Conservation (phyloP, 2,888 invertebrate species). For the Amaurobius ferox region DNA sequence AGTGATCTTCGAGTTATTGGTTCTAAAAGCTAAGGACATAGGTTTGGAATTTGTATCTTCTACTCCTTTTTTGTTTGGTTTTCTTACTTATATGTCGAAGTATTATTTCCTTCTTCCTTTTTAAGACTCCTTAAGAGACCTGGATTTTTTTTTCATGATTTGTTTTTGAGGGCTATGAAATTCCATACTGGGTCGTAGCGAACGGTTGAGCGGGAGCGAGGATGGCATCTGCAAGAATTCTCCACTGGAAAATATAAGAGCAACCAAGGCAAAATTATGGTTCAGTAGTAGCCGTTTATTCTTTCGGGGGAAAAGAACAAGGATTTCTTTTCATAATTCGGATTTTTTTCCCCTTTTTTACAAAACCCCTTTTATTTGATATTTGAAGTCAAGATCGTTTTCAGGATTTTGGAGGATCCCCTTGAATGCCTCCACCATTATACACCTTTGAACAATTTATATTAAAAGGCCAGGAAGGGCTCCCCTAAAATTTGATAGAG, state of each 20-base stretch:
- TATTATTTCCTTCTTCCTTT: background rate
- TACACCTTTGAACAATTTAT: too few relatives aligned
- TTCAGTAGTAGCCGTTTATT: background rate
- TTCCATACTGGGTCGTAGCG: background rate
- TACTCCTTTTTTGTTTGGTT: conserved; percentile 29
- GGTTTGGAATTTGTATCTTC: conserved; percentile 46
- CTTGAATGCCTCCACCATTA: too few relatives aligned
- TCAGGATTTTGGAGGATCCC: too few relatives aligned
- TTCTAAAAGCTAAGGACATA: conserved; percentile 48
- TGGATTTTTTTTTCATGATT: conserved; percentile 13
- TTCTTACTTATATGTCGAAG: background rate
- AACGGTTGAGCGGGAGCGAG: background rate
- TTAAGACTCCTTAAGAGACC: background rate
- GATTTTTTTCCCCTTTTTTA: too few relatives aligned
- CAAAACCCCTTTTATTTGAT: too few relatives aligned
- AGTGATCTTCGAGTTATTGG: conserved; percentile 64
- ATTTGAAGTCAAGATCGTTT: too few relatives aligned
- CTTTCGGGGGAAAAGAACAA: too few relatives aligned
- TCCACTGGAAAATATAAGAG: background rate
- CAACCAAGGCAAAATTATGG: conserved; percentile 2
- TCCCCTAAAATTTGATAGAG: too few relatives aligned
- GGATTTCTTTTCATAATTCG: too few relatives aligned
- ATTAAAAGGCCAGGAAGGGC: too few relatives aligned
- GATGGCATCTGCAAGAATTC: background rate
- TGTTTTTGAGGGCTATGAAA: conserved; percentile 10